Conservation (phyloP, 2,888 invertebrate species). For the Patella depressa region DNA sequence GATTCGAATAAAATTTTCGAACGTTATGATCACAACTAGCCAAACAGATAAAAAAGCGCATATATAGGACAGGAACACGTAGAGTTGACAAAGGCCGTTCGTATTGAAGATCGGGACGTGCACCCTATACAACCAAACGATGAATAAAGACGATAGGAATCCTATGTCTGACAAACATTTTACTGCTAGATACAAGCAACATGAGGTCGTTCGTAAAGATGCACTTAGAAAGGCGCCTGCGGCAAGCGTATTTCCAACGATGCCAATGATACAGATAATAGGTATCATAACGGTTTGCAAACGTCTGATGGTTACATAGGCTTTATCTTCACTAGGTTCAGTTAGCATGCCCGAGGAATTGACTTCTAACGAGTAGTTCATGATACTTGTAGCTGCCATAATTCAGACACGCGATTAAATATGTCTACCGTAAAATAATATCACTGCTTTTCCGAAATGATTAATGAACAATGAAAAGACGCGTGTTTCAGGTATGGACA, state of each 20-base stretch:
- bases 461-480: too few species aligned
- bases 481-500: too few species aligned
- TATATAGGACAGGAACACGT: conserved; percentile 33
- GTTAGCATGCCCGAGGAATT: too few species aligned
- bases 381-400: too few species aligned
- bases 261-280: conserved; percentile 23
- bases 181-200: conserved; percentile 29
- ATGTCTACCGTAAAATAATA: too few species aligned
- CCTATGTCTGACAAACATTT: conserved; percentile 29
- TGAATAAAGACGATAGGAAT: conserved; percentile 28
- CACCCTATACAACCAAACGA: conserved; percentile 29
- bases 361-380: too few species aligned
- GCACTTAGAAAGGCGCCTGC: conserved; percentile 23
- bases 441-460: too few species aligned
- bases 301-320: conserved; percentile 15
- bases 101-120: conserved; percentile 20
- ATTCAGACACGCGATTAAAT: too few species aligned
- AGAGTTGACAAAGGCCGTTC: conserved; percentile 25
- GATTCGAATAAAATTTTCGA: conserved; percentile 36
- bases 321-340: neutral
- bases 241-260: conserved; percentile 30
- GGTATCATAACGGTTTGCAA: conserved; percentile 29
- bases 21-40: conserved; percentile 33
- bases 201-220: conserved; percentile 26
- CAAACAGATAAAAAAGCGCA: conserved; percentile 35